Evolutionary conservation across 2,113 vertebrate genomes (phyloP).

Genomic region (Serinus canaria): DNA sequence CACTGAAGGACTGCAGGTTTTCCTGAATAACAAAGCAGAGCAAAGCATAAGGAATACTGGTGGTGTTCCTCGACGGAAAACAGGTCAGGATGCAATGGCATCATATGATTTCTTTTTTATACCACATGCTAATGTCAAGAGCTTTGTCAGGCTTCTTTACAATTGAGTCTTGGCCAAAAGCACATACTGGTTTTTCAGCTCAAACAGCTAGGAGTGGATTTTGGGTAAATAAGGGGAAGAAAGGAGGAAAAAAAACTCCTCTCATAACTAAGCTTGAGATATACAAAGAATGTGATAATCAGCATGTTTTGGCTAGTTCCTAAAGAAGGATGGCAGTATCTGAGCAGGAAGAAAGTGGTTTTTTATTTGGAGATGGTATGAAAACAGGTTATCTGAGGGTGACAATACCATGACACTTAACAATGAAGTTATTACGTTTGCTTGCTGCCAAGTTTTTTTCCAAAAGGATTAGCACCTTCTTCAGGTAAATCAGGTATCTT

Average conservation of each 20-base stretch:
- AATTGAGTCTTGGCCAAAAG: neutral
- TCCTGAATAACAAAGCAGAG: neutral
- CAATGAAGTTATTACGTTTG: neutral
- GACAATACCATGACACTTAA: neutral
- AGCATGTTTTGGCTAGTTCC: neutral
- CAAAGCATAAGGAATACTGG: neutral
- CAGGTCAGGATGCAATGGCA: neutral
- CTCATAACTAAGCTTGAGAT: neutral
- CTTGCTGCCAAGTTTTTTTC: neutral
- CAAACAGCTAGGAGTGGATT: neutral
- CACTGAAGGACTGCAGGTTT: neutral
- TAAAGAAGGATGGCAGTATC: neutral
- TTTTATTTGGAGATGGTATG: neutral
- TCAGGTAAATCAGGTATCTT: neutral
- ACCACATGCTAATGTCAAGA: neutral
- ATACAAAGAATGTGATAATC: neutral
- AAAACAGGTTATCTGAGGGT: neutral
- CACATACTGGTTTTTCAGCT: neutral
- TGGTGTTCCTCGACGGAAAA: neutral
- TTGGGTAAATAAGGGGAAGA: neutral
- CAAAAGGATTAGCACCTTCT: neutral
- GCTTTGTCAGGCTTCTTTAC: neutral
- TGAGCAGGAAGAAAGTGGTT: neutral
- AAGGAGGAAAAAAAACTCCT: neutral
- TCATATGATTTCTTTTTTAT: neutral